phyloP scores from a whole-genome alignment of 2,888 invertebrate genomes.

The Sinelater perroti region DNA sequence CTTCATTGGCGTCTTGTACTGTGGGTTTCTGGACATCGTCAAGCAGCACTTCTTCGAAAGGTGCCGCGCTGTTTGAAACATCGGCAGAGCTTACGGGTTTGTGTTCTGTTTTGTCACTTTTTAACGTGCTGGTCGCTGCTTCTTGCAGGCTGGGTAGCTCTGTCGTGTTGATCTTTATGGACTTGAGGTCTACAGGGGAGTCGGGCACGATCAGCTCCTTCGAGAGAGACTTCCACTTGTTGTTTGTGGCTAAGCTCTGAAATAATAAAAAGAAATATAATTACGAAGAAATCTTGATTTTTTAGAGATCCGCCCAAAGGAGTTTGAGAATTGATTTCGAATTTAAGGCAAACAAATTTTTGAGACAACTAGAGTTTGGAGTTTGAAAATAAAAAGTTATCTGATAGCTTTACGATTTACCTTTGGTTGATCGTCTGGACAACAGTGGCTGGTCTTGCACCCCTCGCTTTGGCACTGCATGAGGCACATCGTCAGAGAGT shows the following conservation, averaged over 20 bases:
- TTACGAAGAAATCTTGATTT: too few species aligned
- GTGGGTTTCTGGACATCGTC: too few species aligned
- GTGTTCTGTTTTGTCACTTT: too few species aligned
- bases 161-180: slow-evolving; percentile 16
- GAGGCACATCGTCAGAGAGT: slow-evolving; percentile 55
- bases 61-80: too few species aligned
- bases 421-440: slow-evolving; percentile 46
- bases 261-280: too few species aligned
- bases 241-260: slow-evolving; percentile 12
- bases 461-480: slow-evolving; percentile 59
- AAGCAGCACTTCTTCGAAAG: too few species aligned
- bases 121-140: too few species aligned
- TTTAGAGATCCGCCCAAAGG: too few species aligned
- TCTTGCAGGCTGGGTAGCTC: slow-evolving; percentile 12
- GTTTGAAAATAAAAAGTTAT: neutral
- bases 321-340: too few species aligned
- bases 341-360: neutral
- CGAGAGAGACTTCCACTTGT: slow-evolving; percentile 26
- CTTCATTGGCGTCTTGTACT: too few species aligned
- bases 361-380: neutral
- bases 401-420: slow-evolving; percentile 17
- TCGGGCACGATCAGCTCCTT: slow-evolving; percentile 7
- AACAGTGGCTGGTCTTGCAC: slow-evolving; percentile 61
- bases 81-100: too few species aligned
- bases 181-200: slow-evolving; percentile 22